Evolutionary conservation across 1,140 invertebrate genomes (phyloP).

Genomic region (Colletes gigas): DNA sequence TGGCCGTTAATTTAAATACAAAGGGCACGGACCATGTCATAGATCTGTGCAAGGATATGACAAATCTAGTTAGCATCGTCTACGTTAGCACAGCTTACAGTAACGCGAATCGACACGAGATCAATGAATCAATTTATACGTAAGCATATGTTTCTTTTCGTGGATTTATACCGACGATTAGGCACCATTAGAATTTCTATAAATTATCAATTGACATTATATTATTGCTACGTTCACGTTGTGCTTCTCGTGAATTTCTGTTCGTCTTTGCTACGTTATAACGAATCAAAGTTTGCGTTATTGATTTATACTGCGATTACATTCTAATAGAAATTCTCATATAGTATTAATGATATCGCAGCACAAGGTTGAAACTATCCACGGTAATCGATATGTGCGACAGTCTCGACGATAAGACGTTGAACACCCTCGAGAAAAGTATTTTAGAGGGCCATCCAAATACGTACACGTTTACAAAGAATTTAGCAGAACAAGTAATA

Average conservation of each 20-base stretch:
- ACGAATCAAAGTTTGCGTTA: background rate
- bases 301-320: background rate
- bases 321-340: background rate
- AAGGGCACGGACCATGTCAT: constrained; percentile 86
- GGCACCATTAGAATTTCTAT: background rate
- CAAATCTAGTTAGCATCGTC: constrained; percentile 87
- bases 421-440: constrained; percentile 84
- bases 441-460: constrained; percentile 91
- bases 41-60: constrained; percentile 86
- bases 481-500: constrained; percentile 90
- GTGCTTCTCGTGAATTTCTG: no score
- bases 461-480: constrained; percentile 94
- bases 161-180: background rate
- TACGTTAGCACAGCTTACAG: constrained; percentile 95
- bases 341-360: constrained; percentile 72
- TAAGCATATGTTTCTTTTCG: constrained; percentile 42
- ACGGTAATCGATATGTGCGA: constrained; percentile 86
- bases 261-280: background rate
- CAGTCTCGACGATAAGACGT: constrained; percentile 86
- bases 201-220: no score
- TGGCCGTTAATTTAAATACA: constrained; percentile 87
- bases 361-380: constrained; percentile 85
- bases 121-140: constrained; percentile 88
- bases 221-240: no score
- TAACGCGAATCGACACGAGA: constrained; percentile 87